Base-by-base conservation (phyloP, 2,113 vertebrate genomes). In the Calonectris borealis region DNA sequence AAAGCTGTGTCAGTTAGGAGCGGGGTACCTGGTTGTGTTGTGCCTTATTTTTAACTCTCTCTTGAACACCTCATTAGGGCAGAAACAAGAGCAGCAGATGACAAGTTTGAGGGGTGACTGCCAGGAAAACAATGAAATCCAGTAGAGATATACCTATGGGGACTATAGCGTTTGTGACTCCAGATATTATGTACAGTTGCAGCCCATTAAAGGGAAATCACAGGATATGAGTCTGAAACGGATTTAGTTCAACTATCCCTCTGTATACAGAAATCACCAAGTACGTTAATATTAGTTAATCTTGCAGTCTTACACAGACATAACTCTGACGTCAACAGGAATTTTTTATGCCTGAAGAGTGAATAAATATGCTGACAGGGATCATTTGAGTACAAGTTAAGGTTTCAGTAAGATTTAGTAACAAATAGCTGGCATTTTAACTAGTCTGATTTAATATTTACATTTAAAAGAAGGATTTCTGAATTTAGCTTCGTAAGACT, bases 211-310 rank as follows among this genome's bases (percentile, higher is more conserved):
- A 66, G 62, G 60, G 69, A 88, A 94, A 88, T 85, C 44, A 27
- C 90, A 88, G 76, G 85, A 93, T 93, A 60, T 90, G 86, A 92
- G 86, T 83, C 81, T 9, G 31, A 94, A 96, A 88, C 88, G 42
- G 42, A 62, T 96, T 88, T 81, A 13, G 40, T 91, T 96, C 87
- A 87, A 91, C 62, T 60, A 26, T 48, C 71, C 58, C 78, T 78
- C 78, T 60, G 29, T 80, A 66, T 34, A 71, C 52, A 77, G 66
- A 93, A 94, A 89, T 91, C 94, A 88, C 84, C 42, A 36, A 80
- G 58, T 73, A 80, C 46, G 75, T 93, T 96, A 90, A 81, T 95
- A 77, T 95, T 95, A 93, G 84, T 93, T 96, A 93, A 97, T 96
- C 94, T 88, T 85, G 70, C 51, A 94, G 69, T 48, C 42, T 91